phyloP scores from a whole-genome alignment of 2,888 invertebrate genomes.

The Drosophila tripunctata region DNA sequence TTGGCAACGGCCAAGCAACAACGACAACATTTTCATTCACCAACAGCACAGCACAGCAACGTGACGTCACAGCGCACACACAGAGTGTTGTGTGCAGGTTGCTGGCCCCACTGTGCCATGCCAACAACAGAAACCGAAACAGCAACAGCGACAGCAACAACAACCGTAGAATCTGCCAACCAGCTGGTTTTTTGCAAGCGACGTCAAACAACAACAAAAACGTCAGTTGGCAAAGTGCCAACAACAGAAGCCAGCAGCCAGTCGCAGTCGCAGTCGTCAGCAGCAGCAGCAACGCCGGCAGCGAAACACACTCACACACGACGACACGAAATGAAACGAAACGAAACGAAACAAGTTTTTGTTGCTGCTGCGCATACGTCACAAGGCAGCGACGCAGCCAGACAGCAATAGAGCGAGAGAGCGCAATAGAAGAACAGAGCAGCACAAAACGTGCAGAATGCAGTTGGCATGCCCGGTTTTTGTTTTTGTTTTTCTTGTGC shows the following conservation, averaged over 20 bases:
- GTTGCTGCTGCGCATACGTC: slow-evolving; percentile 70
- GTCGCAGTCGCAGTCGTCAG: too few species aligned
- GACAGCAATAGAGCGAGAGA: slow-evolving; percentile 20
- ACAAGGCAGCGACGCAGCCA: slow-evolving; percentile 61
- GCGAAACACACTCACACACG: too few species aligned
- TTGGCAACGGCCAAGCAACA: slow-evolving; percentile 27
- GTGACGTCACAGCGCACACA: slow-evolving; percentile 9
- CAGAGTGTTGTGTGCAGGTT: slow-evolving; percentile 47
- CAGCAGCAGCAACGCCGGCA: slow-evolving; percentile 10
- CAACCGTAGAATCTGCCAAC: slow-evolving; percentile 34
- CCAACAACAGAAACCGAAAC: slow-evolving; percentile 1
- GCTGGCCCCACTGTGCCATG: slow-evolving; percentile 68
- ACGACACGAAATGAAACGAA: slow-evolving; percentile 43
- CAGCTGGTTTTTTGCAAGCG: slow-evolving; percentile 61
- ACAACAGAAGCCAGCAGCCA: slow-evolving; percentile 4
- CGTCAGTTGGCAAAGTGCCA: slow-evolving; percentile 71
- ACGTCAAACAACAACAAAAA: slow-evolving; percentile 39
- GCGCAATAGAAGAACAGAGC: slow-evolving; percentile 3
- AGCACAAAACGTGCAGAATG: slow-evolving; percentile 54
- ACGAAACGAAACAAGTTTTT: slow-evolving; percentile 67
- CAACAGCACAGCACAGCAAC: slow-evolving; percentile 22
- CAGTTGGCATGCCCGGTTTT: slow-evolving; percentile 57
- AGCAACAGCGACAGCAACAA: slow-evolving; percentile 22
- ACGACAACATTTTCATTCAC: slow-evolving; percentile 57
- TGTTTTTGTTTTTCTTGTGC: slow-evolving; percentile 3